Evolutionary conservation across 2,888 invertebrate species (phyloP), one percentile per base, ranked within the genome.

Genomic region (Teleogryllus oceanicus): DNA sequence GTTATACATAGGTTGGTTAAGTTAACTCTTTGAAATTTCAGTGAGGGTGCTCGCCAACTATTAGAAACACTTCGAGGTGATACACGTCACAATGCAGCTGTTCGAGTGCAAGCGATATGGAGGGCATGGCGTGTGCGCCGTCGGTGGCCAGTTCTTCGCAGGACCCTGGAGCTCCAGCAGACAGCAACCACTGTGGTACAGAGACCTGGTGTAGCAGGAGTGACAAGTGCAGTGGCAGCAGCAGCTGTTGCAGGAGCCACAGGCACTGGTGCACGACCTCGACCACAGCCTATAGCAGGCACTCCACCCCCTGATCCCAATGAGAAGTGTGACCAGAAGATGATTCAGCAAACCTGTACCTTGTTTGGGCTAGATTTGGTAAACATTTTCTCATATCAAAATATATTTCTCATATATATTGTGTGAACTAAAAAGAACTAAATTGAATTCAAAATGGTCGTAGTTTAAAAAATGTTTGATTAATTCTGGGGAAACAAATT

Each of bases 41-140:
- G 96, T 88, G 97, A 97, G 88, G 96, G 95, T 50, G 95, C 96
- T 85, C 90, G 96, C 11, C 96, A 97, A 88, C 95, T 96, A 84
- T 87, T 98, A 84, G 97, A 97, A 87, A 92, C 93, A 81, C 88
- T 96, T 85, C 90, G 97, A 11, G 91, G 92, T 49, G 93, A 94
- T 82, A 94, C 93, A 4, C 90, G 96, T 1, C 91, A 93, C 84
- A 91, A 92, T 83, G 95, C 96, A 18, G 96, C 96, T 1, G 93
- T 93, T n/a, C 87, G 92, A 78, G 94, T 97, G 85, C 97, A 92
- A 85, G 90, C 94, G 11, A 91, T 92, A 51, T 97, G 96, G 96
- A 90, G 95, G 80, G 94, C 95, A 0, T 93, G 93, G 91, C 90
- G 92, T 83, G 89, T 92, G 84, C 89, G 93, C 81, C 90, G 90